Evolutionary conservation across 2,113 vertebrate genomes (phyloP), one percentile per base, ranked within the genome.

Genomic region (Narcine bancroftii): DNA sequence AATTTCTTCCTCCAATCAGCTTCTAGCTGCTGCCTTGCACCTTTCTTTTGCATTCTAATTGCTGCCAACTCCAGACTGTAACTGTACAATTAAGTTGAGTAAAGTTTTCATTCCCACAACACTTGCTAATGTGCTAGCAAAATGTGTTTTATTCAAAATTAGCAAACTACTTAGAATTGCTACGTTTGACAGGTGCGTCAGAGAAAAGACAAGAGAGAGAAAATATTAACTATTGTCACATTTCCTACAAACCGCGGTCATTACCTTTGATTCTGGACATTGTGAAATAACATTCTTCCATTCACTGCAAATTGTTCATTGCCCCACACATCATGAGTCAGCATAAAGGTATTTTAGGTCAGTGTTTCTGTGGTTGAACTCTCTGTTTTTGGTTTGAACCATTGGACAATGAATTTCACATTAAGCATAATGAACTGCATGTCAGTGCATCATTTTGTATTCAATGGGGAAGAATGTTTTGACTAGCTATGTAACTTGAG

Each of bases 341-440:
- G 24, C 26, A 29, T 50, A 29, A 3, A 53, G 76, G 24, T 50
- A 53, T 50, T 79, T 26, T 50, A 26, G 10, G 47, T 29, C 69
- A 33, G 26, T 81, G 45, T 47, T 81, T 24, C 77, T 45, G 73
- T 17, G 17, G 42, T 17, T 76, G 36, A 17, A 45, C 42, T 45
- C 19, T 26, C 17, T 2, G 11, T 50, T 2, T 26, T 9, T 53
- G 77, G 45, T 26, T 24, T 81, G 77, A 45, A 50, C 77, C 24
- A 21, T 47, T 9, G 26, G 45, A 81, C 24, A 50, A 9, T 2
- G 0, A 50, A 81, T 81, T 81, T 13, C 26, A 81, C 3, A 26
- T 81, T 81, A 50, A 81, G 45, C 45, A 81, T 45, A 81, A 29
- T 81, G 77, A 81, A 81, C 47, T 50, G 45, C 77, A 42, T 81